A percentile compares a stretch with the other conserved stretches of the same genome.
Evolutionary conservation across 2,888 invertebrate genomes (phyloP).

Genomic region (Poecilobothrus nobilitatus): DNA sequence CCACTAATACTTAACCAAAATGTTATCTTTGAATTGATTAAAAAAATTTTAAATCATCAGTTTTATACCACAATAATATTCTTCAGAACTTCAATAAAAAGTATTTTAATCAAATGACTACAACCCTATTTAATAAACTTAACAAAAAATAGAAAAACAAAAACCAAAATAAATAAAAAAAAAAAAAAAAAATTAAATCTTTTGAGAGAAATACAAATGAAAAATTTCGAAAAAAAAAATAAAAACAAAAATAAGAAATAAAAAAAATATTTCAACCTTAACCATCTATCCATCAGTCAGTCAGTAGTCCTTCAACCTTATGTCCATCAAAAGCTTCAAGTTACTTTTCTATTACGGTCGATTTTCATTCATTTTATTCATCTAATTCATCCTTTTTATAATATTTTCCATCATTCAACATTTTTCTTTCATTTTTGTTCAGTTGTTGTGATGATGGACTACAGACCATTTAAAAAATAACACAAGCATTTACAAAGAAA

Average conservation of each 20-base stretch:
- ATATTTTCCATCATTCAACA: background rate
- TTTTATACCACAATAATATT: too few relatives aligned
- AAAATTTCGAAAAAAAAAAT: background rate
- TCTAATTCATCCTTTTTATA: too few relatives aligned
- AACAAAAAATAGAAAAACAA: too few relatives aligned
- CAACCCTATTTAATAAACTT: too few relatives aligned
- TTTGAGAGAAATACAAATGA: background rate
- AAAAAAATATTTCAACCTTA: conserved; percentile 3
- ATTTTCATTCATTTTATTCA: background rate
- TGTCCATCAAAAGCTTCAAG: conserved; percentile 6
- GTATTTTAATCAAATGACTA: too few relatives aligned
- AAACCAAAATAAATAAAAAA: too few relatives aligned
- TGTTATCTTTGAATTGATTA: too few relatives aligned
- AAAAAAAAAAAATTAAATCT: background rate
- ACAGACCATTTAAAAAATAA: conserved; percentile 4
- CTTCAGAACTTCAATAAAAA: too few relatives aligned
- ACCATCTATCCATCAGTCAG: background rate
- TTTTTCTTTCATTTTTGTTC: background rate
- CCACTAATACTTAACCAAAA: too few relatives aligned
- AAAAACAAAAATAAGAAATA: background rate
- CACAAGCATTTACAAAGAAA: background rate
- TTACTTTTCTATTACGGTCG: background rate
- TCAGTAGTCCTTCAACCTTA: conserved; percentile 6
- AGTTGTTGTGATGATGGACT: background rate
- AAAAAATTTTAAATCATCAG: too few relatives aligned